phyloP scores from a whole-genome alignment of 2,888 invertebrate genomes.

The Apamea monoglypha region DNA sequence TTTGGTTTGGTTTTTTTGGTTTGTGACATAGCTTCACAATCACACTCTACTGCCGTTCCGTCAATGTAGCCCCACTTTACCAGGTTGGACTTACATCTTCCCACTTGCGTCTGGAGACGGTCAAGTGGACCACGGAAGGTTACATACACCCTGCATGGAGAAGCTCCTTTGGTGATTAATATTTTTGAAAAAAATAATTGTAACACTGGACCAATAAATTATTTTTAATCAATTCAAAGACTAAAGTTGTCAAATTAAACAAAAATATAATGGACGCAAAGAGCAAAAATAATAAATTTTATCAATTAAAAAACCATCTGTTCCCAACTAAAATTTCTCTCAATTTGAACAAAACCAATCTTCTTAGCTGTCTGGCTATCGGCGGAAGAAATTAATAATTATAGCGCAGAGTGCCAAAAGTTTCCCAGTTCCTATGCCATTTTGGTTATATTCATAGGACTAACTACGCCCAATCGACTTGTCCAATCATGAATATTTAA shows the following conservation, averaged over 20 bases:
- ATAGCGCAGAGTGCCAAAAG: background rate
- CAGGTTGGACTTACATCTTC: no score
- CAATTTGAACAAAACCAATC: conserved; percentile 36
- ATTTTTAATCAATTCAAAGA: background rate
- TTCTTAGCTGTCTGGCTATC: background rate
- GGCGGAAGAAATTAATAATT: conserved; percentile 23
- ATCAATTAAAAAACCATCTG: conserved; percentile 36
- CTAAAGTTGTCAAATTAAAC: background rate
- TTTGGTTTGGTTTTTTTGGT: no score
- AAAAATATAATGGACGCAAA: background rate
- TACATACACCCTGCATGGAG: no score
- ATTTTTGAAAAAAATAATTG: no score
- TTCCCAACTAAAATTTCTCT: conserved; percentile 14
- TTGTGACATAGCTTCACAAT: no score
- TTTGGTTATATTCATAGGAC: conserved; percentile 18
- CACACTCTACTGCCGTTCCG: no score
- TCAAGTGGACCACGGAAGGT: no score
- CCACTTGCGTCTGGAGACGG: no score
- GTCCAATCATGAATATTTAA: conserved; percentile 55
- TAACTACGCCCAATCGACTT: conserved; percentile 18
- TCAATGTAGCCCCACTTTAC: no score
- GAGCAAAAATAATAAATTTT: conserved; percentile 19
- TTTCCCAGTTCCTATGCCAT: background rate
- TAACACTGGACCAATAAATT: no score
- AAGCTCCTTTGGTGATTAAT: no score